phyloP scores from a whole-genome alignment of 2,113 vertebrate species.

The Noturus placidus region DNA sequence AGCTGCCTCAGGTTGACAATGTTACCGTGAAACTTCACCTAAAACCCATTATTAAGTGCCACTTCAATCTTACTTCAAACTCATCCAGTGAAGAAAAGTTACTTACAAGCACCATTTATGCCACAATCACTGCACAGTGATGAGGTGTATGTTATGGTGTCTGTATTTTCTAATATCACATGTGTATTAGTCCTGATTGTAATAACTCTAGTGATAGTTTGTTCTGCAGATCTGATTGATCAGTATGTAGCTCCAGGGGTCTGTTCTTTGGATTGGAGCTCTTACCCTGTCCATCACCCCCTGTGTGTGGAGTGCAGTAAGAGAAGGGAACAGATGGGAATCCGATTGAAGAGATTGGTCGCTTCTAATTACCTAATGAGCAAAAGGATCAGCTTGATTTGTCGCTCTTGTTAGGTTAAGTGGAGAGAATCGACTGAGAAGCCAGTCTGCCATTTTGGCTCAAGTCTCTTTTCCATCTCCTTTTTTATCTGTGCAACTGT shows the following conservation, averaged over 20 bases:
- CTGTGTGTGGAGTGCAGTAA: conserved; percentile 55
- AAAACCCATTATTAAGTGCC: conserved; percentile 46
- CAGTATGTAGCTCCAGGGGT: conserved; percentile 36
- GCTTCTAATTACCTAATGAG: conserved; percentile 79
- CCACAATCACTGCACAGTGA: background rate
- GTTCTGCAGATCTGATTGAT: conserved; percentile 2
- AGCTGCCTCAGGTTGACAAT: conserved; percentile 61
- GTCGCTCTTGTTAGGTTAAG: conserved; percentile 80
- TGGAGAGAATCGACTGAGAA: conserved; percentile 72
- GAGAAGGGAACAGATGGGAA: conserved; percentile 67
- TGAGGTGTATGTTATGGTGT: background rate
- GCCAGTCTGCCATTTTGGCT: conserved; percentile 59
- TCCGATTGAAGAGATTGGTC: conserved; percentile 67
- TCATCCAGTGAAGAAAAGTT: conserved; percentile 19
- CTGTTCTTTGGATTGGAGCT: conserved; percentile 47
- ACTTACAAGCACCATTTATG: conserved; percentile 7
- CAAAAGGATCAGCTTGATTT: conserved; percentile 73
- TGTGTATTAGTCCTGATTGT: background rate
- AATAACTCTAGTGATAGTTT: background rate
- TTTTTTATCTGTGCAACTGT: conserved; percentile 25
- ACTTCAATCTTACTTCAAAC: conserved; percentile 41
- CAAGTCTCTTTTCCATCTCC: conserved; percentile 30
- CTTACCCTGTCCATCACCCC: conserved; percentile 61
- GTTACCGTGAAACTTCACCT: conserved; percentile 54
- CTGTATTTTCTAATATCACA: background rate